These are phyloP conservation scores for Istiophorus platypterus DNA, from an alignment of 2,113 vertebrate species.

Conservation along the genomic window DNA sequence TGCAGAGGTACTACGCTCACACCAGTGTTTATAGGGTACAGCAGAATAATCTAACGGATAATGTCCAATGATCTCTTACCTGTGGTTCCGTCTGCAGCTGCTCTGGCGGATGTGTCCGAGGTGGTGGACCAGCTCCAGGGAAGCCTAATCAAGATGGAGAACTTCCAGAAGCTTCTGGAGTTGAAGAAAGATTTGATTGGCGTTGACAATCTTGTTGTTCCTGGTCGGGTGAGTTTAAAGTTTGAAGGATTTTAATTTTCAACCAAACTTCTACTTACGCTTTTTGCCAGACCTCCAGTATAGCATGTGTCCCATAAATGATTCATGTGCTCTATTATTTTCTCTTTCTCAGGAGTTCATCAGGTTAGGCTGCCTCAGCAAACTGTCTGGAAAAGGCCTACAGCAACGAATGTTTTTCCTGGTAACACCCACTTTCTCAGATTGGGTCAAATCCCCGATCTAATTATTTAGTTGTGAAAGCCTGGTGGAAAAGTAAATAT, in stretches of 20 bases:
- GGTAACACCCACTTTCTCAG: slow-evolving; percentile 81
- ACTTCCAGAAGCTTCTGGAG: slow-evolving; percentile 97
- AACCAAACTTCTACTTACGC: not conserved
- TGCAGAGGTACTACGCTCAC: slow-evolving; percentile 87
- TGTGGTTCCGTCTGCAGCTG: slow-evolving; percentile 84
- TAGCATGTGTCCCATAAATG: not conserved
- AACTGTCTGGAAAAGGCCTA: slow-evolving; percentile 97
- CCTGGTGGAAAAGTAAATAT: slow-evolving; percentile 39
- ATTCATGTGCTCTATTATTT: slow-evolving; percentile 26
- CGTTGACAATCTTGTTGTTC: slow-evolving; percentile 91
- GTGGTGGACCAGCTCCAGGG: slow-evolving; percentile 92
- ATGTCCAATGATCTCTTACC: not conserved
- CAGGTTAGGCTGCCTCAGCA: slow-evolving; percentile 97
- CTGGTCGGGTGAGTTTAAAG: slow-evolving; percentile 88
- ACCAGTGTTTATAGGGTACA: not conserved
- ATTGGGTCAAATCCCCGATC: slow-evolving; percentile 38
- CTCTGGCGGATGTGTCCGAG: slow-evolving; percentile 94
- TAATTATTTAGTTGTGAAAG: slow-evolving; percentile 45
- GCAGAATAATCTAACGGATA: not conserved
- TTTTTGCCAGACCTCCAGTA: not conserved
- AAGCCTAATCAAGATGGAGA: slow-evolving; percentile 96
- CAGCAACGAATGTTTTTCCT: slow-evolving; percentile 99
- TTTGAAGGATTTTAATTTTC: not conserved
- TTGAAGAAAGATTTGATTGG: slow-evolving; percentile 96
- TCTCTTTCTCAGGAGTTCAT: slow-evolving; percentile 92